Base-by-base conservation (phyloP, 2,797 vertebrate species). In the Lates japonicus region DNA sequence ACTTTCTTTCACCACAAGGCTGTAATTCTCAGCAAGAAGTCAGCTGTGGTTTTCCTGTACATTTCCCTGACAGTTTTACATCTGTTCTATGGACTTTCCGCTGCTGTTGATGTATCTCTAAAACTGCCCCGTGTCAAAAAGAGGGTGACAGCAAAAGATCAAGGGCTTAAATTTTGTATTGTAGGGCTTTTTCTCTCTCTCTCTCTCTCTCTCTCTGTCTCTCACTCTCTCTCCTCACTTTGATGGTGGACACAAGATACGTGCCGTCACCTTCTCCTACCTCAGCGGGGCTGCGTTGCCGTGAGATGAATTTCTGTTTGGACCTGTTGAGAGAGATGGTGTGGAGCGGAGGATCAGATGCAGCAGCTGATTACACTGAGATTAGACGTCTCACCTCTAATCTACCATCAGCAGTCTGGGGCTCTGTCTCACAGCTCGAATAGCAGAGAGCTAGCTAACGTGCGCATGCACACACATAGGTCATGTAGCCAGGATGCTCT, bases 341-440 rank as follows among this genome's bases (percentile, higher is more conserved):
- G 86, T 75, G 89, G 86, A 89, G 86, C 58, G 20, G 70, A 83
- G 92, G 90, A 93, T 93, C 92, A 93, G 91, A 94, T 93, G 90
- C 86, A 87, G 74, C 63, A 62, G 81, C 83, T 92, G 93, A 95
- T 94, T 91, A 90, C 81, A 75, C 80, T 82, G 80, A 92, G 90
- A 93, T 93, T 88, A 92, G 82, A 92, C 82, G 85, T 91, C 90
- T 93, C 91, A 90, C 87, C 87, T 88, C 88, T 94, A 94, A 95
- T 94, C 94, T 94, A 60, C 74, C 87, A 91, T 94, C 91, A 89
- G 82, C 88, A 89, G 90, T 87, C 91, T 91, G 86, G 86, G 86
- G 49, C 76, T 84, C 80, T 82, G 84, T 93, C 88, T 91, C 88
- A 78, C 64, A 80, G 84, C 80, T 90, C 85, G 16, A 70, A 85